These are phyloP conservation scores for Alethe castanea DNA, from an alignment of 2,113 vertebrate species.

Conservation along the genomic window DNA sequence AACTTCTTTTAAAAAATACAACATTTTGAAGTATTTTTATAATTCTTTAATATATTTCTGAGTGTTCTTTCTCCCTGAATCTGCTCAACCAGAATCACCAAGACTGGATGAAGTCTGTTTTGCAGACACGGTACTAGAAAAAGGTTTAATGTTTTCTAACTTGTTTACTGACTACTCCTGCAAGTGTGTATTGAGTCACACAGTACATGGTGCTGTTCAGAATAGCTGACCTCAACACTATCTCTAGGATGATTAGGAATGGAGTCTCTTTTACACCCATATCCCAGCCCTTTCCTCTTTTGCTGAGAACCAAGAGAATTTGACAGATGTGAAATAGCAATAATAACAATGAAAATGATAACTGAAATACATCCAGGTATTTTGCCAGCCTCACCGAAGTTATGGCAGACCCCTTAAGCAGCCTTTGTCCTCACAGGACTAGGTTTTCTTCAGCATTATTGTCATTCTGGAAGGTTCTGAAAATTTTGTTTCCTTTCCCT, in stretches of 20 bases:
- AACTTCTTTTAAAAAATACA: neutral
- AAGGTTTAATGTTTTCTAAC: neutral
- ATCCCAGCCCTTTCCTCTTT: neutral
- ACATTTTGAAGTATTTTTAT: neutral
- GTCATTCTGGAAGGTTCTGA: neutral
- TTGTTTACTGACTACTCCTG: neutral
- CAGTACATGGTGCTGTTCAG: neutral
- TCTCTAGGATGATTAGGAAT: neutral
- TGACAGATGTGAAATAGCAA: neutral
- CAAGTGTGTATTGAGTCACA: neutral
- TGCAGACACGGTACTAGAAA: neutral
- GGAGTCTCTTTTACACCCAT: neutral
- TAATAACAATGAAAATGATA: neutral
- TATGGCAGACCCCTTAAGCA: neutral
- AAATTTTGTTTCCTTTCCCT: neutral
- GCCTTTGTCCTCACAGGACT: neutral
- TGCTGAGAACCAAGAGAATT: neutral
- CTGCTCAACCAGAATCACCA: neutral
- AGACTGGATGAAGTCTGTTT: neutral
- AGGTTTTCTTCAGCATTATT: neutral
- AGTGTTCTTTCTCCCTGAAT: neutral
- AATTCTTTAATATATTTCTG: neutral
- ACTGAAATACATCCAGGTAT: neutral
- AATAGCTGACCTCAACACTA: neutral
- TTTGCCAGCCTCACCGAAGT: neutral